A percentile compares a stretch with the other conserved stretches of the same genome.
Conservation (phyloP, 2,113 vertebrate species). For the Hippocampus zosterae region DNA sequence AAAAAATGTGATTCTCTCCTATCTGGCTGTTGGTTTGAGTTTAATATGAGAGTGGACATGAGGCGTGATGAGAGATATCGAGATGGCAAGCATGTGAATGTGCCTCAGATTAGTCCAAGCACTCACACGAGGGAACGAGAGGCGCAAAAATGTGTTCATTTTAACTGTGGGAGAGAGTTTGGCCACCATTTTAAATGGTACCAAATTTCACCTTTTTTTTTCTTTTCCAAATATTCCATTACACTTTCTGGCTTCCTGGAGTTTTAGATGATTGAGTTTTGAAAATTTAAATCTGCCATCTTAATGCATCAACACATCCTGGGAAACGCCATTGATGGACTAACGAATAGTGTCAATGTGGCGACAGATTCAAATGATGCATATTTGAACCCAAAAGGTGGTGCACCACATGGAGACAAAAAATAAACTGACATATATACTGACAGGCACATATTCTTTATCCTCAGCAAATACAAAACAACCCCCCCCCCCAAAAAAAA, state of each 20-base stretch:
- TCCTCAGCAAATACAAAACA: background rate
- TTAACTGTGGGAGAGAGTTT: constrained; percentile 14
- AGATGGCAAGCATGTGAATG: constrained; percentile 14
- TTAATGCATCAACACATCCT: background rate
- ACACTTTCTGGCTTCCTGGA: background rate
- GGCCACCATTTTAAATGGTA: constrained; percentile 39
- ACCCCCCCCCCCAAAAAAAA: background rate
- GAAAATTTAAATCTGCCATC: too few relatives aligned
- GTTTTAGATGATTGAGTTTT: too few relatives aligned
- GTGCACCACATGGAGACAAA: background rate
- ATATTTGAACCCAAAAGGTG: background rate
- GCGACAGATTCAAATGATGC: too few relatives aligned
- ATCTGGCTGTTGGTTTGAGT: constrained; percentile 8
- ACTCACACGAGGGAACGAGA: background rate
- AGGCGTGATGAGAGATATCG: constrained; percentile 11
- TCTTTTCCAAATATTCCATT: constrained; percentile 11
- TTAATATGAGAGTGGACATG: constrained; percentile 3
- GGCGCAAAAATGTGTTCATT: background rate
- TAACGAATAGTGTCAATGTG: background rate
- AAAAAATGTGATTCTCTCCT: background rate
- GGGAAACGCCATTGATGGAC: background rate
- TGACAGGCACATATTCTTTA: background rate
- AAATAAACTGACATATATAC: background rate
- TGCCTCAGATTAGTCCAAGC: constrained; percentile 24
- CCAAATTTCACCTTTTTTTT: constrained; percentile 11